Evolutionary conservation across 2,888 invertebrate species (phyloP).

Genomic region (Sepioteuthis lessoniana): DNA sequence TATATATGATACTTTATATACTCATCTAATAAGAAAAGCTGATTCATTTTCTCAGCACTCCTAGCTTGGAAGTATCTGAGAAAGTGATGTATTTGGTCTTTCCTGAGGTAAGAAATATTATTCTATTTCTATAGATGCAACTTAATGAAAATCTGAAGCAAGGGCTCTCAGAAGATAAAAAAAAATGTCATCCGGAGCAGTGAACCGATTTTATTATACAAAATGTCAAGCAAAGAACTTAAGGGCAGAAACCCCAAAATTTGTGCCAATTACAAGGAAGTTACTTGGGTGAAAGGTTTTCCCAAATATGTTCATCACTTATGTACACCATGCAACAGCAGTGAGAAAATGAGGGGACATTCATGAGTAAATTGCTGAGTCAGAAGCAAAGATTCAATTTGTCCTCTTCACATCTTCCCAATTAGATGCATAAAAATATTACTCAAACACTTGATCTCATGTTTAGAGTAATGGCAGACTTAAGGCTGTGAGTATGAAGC

Average conservation of each 20-base stretch:
- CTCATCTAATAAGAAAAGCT: background rate
- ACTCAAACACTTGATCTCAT: background rate
- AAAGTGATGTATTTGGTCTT: background rate
- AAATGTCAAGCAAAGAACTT: background rate
- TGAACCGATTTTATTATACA: constrained; percentile 21
- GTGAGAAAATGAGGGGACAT: background rate
- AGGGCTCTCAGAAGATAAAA: background rate
- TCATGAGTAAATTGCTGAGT: background rate
- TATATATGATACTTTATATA: background rate
- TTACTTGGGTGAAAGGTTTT: background rate
- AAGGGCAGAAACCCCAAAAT: background rate
- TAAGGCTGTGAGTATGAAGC: no score
- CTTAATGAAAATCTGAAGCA: background rate
- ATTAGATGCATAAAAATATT: background rate
- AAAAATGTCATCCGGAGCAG: background rate
- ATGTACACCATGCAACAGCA: background rate
- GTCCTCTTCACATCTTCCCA: background rate
- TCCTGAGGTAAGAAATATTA: background rate
- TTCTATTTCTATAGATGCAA: background rate
- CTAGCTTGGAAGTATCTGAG: background rate
- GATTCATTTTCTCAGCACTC: background rate
- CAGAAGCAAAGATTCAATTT: background rate
- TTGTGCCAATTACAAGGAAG: background rate
- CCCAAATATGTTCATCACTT: background rate
- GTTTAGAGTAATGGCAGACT: background rate